phyloP scores from a whole-genome alignment of 2,797 vertebrate genomes.

The Lacerta bilineata region DNA sequence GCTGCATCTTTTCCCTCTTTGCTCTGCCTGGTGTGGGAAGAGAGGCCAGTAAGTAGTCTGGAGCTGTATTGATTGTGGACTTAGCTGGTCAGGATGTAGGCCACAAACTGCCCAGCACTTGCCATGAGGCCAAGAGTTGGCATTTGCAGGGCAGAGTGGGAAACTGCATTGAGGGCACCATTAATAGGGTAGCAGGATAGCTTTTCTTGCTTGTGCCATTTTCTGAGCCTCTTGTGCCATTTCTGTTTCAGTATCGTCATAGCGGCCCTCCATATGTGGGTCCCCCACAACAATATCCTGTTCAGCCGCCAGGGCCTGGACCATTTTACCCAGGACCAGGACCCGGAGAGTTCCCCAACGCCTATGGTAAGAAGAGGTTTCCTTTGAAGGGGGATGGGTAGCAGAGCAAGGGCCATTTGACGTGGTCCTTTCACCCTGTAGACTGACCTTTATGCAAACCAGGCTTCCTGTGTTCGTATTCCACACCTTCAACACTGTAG shows the following conservation, averaged over 20 bases:
- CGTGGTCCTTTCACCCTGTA: neutral
- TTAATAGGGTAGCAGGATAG: neutral
- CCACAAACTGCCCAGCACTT: neutral
- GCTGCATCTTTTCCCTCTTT: neutral
- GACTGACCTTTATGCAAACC: neutral
- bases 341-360: constrained; percentile 92
- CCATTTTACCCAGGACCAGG: constrained; percentile 95
- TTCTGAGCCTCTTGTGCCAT: constrained; percentile 1
- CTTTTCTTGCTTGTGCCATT: neutral
- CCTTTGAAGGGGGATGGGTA: neutral
- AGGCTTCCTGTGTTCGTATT: neutral
- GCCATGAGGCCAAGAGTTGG: neutral
- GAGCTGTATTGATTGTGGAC: neutral
- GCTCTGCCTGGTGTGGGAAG: neutral
- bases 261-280: constrained; percentile 92
- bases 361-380: constrained; percentile 88
- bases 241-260: constrained; percentile 90
- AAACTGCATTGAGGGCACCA: too few species aligned
- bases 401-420: neutral
- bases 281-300: constrained; percentile 94
- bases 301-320: constrained; percentile 92
- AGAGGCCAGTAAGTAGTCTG: neutral
- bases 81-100: neutral
- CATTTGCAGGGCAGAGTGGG: too few species aligned
- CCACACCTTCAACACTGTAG: neutral